Evolutionary conservation across 2,113 vertebrate species (phyloP), one percentile per base, ranked within the genome.

Genomic region (Amphilophus citrinellus): DNA sequence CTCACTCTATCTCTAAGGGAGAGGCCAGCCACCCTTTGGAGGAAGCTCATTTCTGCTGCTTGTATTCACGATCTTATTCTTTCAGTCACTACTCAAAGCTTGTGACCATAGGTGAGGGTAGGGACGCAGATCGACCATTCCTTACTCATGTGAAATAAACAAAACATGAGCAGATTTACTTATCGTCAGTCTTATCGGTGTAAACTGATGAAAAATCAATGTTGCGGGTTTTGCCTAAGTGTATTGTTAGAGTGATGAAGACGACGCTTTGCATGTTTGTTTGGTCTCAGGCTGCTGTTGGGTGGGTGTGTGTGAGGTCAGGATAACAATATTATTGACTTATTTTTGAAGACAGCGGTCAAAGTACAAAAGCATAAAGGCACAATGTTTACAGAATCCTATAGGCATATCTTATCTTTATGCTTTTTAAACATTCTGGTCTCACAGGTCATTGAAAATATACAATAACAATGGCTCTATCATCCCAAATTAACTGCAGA

Each of bases 341-440:
- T 92, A 87, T 89, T 91, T 90, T 93, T 88, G 20, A 91, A 92
- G 91, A 79, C 60, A 56, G 58, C n/a, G 93, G 76, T 84, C 91
- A 95, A 93, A 92, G 94, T 94, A 17, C 92, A 89, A 44, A 59
- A 76, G 18, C 59, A 84, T 77, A 37, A 75, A 42, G 39, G 71
- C 9, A 4, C 44, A 77, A 73, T 53, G 58, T 83, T 80, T 32
- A 3, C 44, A 22, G 61, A 56, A 63, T 82, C 83, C 44, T 53
- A 22, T 44, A 13, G 13, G 56, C 44, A 80, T 82, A 93, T 88
- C 87, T 93, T 89, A 94, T 94, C 91, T 92, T 1, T 1, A 0
- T 11, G 87, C 57, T 79, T 62, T 62, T 71, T 65, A n/a, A 61
- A 10, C 73, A 0, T 58, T 61, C 3, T 1, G 2, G 24, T 79